Percentiles rank a stretch among this genome's conserved stretches.
phyloP scores from a whole-genome alignment of 2,888 invertebrate genomes.

The Melieria picta region DNA sequence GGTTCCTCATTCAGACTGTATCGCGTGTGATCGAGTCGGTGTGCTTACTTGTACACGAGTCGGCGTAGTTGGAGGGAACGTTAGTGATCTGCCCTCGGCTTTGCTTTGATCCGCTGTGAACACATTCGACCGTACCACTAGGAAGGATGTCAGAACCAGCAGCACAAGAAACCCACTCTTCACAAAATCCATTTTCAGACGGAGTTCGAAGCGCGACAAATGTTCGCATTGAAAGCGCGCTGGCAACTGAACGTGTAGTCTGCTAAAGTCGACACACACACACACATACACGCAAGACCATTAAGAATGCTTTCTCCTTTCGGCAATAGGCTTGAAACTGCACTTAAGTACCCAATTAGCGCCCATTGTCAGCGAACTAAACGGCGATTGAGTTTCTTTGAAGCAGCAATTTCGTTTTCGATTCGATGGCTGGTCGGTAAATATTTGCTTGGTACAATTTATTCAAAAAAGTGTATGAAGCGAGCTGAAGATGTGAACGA shows the following conservation, averaged over 20 bases:
- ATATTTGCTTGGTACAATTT: not conserved
- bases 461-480: no score
- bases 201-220: not conserved
- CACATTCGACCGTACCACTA: not conserved
- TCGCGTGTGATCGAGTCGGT: no score
- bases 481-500: no score
- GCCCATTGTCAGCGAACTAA: conserved; percentile 1
- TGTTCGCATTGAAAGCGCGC: no score
- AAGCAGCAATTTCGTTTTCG: conserved; percentile 12
- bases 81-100: conserved; percentile 38
- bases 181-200: not conserved
- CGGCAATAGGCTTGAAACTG: conserved; percentile 1
- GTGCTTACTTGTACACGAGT: conserved; percentile 49
- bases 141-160: not conserved
- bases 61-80: conserved; percentile 48
- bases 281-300: not conserved
- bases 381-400: no score
- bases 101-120: not conserved
- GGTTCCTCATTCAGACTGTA: no score
- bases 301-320: not conserved
- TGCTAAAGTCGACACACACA: not conserved
- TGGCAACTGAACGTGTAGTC: no score
- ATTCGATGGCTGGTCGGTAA: not conserved
- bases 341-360: conserved; percentile 15
- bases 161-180: not conserved